Conservation (phyloP, 2,113 vertebrate species). For the rat (Rattus norvegicus) region GRCr8 NC_086039.1:101590501-101591000, state of each 20-base stretch:
- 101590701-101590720: constrained; percentile 5
- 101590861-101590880: not conserved
- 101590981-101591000: not conserved
- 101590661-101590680: constrained; percentile 28
- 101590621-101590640: constrained; percentile 20
- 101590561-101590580: not conserved
- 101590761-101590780: not conserved
- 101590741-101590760: constrained; percentile 41
- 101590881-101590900: constrained; percentile 12
- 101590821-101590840: not conserved
- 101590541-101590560: not conserved
- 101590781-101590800: not conserved
- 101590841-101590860: not conserved
- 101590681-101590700: not conserved
- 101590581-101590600: not conserved
- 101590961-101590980: constrained; percentile 15
- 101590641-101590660: constrained; percentile 13
- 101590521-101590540: not conserved
- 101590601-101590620: not conserved
- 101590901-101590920: constrained; percentile 31
- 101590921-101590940: not conserved
- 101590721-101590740: not conserved
- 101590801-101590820: not conserved
- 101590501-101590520: not conserved
- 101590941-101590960: constrained; percentile 53